Evolutionary conservation across 2,113 vertebrate species (phyloP), one percentile per base, ranked within the genome.

Genomic region (Ardeotis arabs): DNA sequence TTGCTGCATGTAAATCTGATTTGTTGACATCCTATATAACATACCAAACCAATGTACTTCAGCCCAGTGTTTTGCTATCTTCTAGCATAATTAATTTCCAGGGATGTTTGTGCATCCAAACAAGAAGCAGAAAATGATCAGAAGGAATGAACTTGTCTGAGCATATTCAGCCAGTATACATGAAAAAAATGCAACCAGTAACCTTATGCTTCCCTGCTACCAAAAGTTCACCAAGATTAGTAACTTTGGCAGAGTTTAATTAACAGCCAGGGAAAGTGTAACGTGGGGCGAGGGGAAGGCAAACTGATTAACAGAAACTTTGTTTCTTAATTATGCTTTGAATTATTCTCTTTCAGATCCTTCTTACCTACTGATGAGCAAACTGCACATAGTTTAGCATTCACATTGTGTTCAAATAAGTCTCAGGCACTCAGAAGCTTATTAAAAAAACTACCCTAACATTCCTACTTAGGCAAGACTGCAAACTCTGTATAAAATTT

Each of bases 1-100:
- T 93, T 89, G 39, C 88, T 84, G 85, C 76, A n/a, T 90, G 64
- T 81, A 94, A 96, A 97, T 96, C 95, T 96, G 95, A 94, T 96
- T 96, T 92, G 90, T 84, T 97, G 96, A 68, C 93, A 95, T 60
- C 33, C 93, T 63, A 31, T 72, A 77, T 78, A 84, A 95, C 60
- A 81, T 72, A 82, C 29, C 28, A 68, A 94, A 89, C 69, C 73
- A 86, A 52, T 45, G 92, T 78, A 92, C 52, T 86, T 69, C 92
- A 93, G 60, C 70, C 35, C 81, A 83, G 25, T 91, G 37, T 63
- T 96, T 93, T 89, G 53, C 88, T 87, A 10, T 93, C 79, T 96
- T 78, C 68, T 72, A 86, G 73, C 22, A 68, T 96, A 96, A 97
- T 96, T 96, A 96, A 96, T 94, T 96, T 96, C 60, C 29, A 93